Conservation (phyloP, 92 coral and sea anemone genomes). For the Nematostella vectensis region DNA sequence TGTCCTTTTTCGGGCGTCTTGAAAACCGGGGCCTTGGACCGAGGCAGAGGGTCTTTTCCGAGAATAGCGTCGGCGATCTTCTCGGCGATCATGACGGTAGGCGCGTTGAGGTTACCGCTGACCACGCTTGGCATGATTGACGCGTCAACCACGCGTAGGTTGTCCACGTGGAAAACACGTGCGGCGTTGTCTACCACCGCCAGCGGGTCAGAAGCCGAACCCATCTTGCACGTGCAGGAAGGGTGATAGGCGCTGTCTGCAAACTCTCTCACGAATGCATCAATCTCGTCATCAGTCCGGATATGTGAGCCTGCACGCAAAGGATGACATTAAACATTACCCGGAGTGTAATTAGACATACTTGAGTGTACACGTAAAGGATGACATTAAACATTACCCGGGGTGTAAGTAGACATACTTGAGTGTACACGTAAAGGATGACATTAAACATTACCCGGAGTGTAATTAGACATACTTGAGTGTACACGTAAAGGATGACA, state of each 20-base stretch:
- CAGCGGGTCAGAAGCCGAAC: conserved; percentile 46
- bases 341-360: too few relatives aligned
- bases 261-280: conserved; percentile 31
- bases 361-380: conserved; percentile 14
- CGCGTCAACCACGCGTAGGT: conserved; percentile 67
- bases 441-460: too few relatives aligned
- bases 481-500: conserved; percentile 12
- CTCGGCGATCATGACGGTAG: conserved; percentile 81
- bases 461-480: too few relatives aligned
- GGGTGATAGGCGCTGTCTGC: conserved; percentile 74
- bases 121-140: conserved; percentile 64
- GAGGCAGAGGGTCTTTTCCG: conserved; percentile 39
- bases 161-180: conserved; percentile 49
- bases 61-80: conserved; percentile 56
- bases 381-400: too few relatives aligned
- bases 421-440: conserved; percentile 12
- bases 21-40: conserved; percentile 57
- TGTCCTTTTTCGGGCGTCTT: conserved; percentile 52
- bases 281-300: conserved; percentile 45
- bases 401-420: too few relatives aligned
- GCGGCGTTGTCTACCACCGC: conserved; percentile 59
- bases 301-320: conserved; percentile 25
- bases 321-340: neutral
- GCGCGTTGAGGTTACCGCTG: conserved; percentile 69
- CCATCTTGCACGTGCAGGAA: conserved; percentile 74